A percentile compares a stretch with the other conserved stretches of the same genome.
Evolutionary conservation across 2,113 vertebrate species (phyloP).

Genomic region (Charina bottae): DNA sequence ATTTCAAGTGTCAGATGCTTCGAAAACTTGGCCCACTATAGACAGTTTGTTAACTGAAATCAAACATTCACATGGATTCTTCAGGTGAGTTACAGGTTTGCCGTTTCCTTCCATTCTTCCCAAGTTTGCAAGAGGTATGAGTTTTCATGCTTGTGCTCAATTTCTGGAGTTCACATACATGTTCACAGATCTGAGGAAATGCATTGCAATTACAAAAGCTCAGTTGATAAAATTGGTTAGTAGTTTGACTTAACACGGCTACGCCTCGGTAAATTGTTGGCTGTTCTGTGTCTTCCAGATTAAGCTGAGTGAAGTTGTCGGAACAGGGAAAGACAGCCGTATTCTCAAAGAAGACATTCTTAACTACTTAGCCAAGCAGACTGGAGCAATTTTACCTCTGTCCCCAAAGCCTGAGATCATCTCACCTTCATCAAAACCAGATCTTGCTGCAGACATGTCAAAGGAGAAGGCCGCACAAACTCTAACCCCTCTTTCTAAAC

Average conservation of each 20-base stretch:
- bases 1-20: background rate
- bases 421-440: slow-evolving; percentile 69
- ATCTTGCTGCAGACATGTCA: slow-evolving; percentile 42
- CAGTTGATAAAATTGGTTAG: background rate
- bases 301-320: slow-evolving; percentile 94
- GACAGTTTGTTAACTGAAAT: background rate
- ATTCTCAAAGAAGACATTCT: slow-evolving; percentile 98
- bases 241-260: background rate
- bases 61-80: background rate
- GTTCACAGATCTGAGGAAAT: background rate
- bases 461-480: slow-evolving; percentile 62
- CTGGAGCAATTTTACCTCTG: slow-evolving; percentile 93
- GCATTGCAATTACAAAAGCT: background rate
- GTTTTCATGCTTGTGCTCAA: background rate
- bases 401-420: slow-evolving; percentile 84
- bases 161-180: background rate
- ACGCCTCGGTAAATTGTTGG: background rate
- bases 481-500: slow-evolving; percentile 66
- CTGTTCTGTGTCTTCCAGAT: slow-evolving; percentile 79
- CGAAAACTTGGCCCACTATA: background rate
- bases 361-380: slow-evolving; percentile 92
- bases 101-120: background rate
- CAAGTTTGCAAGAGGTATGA: background rate
- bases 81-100: background rate
- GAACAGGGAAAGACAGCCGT: slow-evolving; percentile 91